A percentile compares a stretch with the other conserved stretches of the same genome.
phyloP scores from a whole-genome alignment of 2,113 vertebrate genomes.

The Sebastes fasciatus region DNA sequence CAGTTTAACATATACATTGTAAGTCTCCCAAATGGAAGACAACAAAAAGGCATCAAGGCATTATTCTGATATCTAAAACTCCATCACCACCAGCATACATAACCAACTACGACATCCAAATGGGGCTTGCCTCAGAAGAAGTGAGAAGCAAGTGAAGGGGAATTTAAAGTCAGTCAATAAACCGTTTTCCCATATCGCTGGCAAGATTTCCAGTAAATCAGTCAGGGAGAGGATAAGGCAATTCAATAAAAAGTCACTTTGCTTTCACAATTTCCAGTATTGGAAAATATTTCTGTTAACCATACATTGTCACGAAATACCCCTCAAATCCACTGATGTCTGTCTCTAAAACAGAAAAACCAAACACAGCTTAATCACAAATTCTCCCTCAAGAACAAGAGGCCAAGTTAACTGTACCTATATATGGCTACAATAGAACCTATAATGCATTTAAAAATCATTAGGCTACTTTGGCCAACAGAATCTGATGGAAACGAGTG shows the following conservation, averaged over 20 bases:
- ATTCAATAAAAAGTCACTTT: slow-evolving; percentile 55
- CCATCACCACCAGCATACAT: slow-evolving; percentile 56
- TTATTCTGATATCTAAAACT: slow-evolving; percentile 82
- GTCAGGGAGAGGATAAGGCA: slow-evolving; percentile 65
- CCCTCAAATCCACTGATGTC: slow-evolving; percentile 35
- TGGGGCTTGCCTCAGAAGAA: slow-evolving; percentile 38
- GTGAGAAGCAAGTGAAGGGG: slow-evolving; percentile 35
- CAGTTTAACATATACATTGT: slow-evolving; percentile 81
- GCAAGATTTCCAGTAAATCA: slow-evolving; percentile 57
- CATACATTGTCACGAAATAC: slow-evolving; percentile 40
- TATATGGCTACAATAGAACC: slow-evolving; percentile 31
- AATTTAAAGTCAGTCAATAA: slow-evolving; percentile 47
- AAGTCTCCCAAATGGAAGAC: slow-evolving; percentile 81
- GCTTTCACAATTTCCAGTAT: slow-evolving; percentile 8
- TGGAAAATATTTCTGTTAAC: slow-evolving; percentile 20
- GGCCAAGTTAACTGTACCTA: slow-evolving; percentile 28
- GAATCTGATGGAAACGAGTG: slow-evolving; percentile 15
- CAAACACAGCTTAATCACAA: slow-evolving; percentile 34
- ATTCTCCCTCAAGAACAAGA: slow-evolving; percentile 30
- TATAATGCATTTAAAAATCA: neutral
- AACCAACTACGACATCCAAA: slow-evolving; percentile 64
- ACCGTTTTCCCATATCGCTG: slow-evolving; percentile 32
- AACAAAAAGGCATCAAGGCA: slow-evolving; percentile 87
- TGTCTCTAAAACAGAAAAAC: slow-evolving; percentile 43
- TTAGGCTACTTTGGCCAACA: slow-evolving; percentile 20